Percentiles rank a stretch among this genome's conserved stretches.
phyloP scores from a whole-genome alignment of 2,888 invertebrate species.

The Acanthococcus lagerstroemiae region DNA sequence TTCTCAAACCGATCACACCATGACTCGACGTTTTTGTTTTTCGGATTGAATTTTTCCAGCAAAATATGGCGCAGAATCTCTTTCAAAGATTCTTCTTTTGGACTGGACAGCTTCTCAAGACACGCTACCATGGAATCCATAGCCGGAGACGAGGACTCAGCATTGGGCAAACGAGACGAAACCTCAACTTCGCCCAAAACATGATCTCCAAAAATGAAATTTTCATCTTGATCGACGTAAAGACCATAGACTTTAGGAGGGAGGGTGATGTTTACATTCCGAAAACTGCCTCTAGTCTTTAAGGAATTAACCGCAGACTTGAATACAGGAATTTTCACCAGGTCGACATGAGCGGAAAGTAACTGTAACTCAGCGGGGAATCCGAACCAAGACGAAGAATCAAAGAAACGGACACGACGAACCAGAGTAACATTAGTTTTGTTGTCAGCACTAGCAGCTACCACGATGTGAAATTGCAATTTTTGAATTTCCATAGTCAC shows the following conservation, averaged over 20 bases:
- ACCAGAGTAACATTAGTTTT: too few relatives aligned
- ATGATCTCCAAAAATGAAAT: neutral
- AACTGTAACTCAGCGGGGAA: neutral
- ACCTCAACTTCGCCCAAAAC: neutral
- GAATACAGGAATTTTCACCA: neutral
- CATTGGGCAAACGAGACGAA: neutral
- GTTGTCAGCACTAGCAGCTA: too few relatives aligned
- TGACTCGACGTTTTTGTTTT: neutral
- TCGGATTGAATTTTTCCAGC: neutral
- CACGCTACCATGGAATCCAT: neutral
- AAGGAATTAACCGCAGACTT: neutral
- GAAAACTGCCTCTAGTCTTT: too few relatives aligned
- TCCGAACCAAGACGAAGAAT: neutral
- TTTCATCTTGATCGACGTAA: neutral
- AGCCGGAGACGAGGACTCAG: neutral
- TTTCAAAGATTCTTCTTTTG: too few relatives aligned
- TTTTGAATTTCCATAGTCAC: neutral
- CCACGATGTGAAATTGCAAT: too few relatives aligned
- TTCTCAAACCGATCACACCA: neutral
- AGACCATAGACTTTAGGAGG: neutral
- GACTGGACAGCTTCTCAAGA: neutral
- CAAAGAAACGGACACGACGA: neutral
- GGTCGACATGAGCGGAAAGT: neutral
- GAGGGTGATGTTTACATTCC: neutral
- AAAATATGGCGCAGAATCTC: too few relatives aligned